Evolutionary conservation across 2,888 invertebrate genomes (phyloP), one percentile per base, ranked within the genome.

Genomic region (Amphipyra berbera): DNA sequence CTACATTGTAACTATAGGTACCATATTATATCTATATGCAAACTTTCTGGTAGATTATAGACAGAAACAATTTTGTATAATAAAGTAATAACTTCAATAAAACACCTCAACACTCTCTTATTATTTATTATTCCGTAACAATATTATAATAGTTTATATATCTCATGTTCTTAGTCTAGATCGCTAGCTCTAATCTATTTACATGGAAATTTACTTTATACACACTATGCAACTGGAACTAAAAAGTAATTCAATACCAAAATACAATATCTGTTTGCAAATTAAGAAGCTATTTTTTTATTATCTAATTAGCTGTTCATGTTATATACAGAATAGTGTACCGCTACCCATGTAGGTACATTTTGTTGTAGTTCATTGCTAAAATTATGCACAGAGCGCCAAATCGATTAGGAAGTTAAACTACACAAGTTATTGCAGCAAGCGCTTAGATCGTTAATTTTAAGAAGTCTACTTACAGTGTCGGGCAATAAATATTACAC

Each of bases 231-330:
- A 21, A 21, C 21, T 21, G 21, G 30, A 41, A 13, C 40, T 62
- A 60, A 8, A 9, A 47, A 41, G 35, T 49, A 63, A 54, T 56
- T 46, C 12, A 53, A 68, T 70, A 68, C 47, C 68, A 70, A 76
- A 78, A 71, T 78, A 71, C 40, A 57, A 61, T 56, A 58, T 53
- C 49, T 71, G 21, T 61, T 62, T 59, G 57, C 45, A 56, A 60
- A 52, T 46, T 6, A 49, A 13, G 48, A 13, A n/a, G 5, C 42
- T 10, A 15, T 40, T 55, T 49, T 66, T 56, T 69, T 57, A 56
- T 69, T 53, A 48, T 73, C 63, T 55, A 61, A 5, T 8, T 56
- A 54, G 33, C 14, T 5, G 15, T 15, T 47, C 35, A 21, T 8
- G 7, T 46, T 10, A 1, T n/a, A n/a, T n/a, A n/a, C n/a, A 15